Evolutionary conservation across 2,113 vertebrate genomes (phyloP).

Genomic region (Lathamus discolor): DNA sequence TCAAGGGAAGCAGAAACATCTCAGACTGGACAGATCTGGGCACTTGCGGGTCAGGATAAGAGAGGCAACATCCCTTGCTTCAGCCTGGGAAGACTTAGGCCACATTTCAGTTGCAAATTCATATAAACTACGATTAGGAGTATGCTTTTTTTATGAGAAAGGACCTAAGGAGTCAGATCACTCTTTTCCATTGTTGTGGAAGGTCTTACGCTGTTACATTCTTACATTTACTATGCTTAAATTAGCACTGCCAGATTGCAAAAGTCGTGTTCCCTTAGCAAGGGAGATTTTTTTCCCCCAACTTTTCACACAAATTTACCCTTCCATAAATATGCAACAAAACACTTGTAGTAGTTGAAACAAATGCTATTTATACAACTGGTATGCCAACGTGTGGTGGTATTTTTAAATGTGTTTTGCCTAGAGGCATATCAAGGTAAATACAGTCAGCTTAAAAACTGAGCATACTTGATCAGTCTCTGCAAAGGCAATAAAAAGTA

Average conservation of each 20-base stretch:
- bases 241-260: conserved; percentile 49
- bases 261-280: conserved; percentile 25
- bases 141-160: neutral
- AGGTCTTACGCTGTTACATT: neutral
- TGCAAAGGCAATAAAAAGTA: neutral
- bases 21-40: neutral
- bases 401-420: conserved; percentile 12
- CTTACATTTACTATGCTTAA: conserved; percentile 16
- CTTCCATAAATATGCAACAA: conserved; percentile 53
- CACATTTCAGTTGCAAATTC: neutral
- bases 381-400: neutral
- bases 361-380: conserved; percentile 56
- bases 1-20: neutral
- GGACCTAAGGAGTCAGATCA: neutral
- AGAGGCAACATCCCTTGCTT: neutral
- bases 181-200: conserved; percentile 5
- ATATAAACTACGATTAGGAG: neutral
- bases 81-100: neutral
- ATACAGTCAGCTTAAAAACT: neutral
- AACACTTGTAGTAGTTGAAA: conserved; percentile 52
- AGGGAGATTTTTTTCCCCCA: neutral
- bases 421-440: conserved; percentile 22
- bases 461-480: neutral
- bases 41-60: neutral
- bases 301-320: conserved; percentile 31